These are phyloP conservation scores for Microtus montanus DNA, from an alignment of 2,113 vertebrate species.

Conservation along the genomic window DNA sequence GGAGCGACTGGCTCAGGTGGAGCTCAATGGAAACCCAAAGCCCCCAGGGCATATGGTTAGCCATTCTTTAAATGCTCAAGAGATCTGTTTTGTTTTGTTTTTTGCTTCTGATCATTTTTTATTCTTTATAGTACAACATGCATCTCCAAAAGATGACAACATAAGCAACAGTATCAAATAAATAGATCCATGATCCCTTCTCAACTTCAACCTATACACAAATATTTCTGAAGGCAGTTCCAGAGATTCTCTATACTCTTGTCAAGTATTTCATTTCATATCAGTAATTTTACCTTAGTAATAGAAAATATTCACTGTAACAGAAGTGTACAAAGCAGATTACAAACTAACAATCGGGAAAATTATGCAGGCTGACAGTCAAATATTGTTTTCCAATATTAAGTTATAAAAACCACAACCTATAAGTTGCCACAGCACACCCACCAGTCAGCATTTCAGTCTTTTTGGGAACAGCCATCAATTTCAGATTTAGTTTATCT, in stretches of 20 bases:
- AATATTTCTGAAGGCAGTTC: not conserved
- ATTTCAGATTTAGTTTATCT: not conserved
- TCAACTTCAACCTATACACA: not conserved
- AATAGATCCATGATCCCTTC: not conserved
- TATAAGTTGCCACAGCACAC: not conserved
- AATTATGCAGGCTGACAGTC: not conserved
- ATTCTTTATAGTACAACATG: slow-evolving; percentile 10
- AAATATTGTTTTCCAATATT: not conserved
- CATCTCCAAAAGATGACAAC: not conserved
- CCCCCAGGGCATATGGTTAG: not conserved
- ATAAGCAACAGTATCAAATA: not conserved
- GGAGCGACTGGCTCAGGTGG: not conserved
- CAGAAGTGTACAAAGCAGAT: not conserved
- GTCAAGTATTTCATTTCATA: not conserved
- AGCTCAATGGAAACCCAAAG: not conserved
- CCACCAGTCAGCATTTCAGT: not conserved
- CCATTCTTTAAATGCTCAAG: slow-evolving; percentile 21
- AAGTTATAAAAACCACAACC: not conserved
- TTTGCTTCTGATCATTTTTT: not conserved
- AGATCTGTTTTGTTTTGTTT: not conserved
- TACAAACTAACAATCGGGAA: not conserved
- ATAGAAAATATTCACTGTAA: slow-evolving; percentile 23
- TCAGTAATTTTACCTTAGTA: not conserved
- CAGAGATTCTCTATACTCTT: not conserved
- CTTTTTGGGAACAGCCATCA: not conserved